A percentile compares a stretch with the other conserved stretches of the same genome.
Conservation (phyloP, 2,113 vertebrate species). For the Sterna hirundo region DNA sequence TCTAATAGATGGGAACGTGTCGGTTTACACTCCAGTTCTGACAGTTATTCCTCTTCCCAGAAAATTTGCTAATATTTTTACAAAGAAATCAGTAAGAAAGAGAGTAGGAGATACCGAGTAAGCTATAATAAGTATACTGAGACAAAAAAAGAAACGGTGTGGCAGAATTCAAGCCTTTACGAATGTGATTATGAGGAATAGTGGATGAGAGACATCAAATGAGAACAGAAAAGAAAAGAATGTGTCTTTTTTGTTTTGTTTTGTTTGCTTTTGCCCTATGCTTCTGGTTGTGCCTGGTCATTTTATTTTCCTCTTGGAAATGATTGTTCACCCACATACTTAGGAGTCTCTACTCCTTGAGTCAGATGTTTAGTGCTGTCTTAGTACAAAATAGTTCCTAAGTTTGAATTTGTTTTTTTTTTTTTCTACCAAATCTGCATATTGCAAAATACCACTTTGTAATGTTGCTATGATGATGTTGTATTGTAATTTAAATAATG, state of each 20-base stretch:
- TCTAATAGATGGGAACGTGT: conserved; percentile 53
- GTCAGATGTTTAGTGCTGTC: neutral
- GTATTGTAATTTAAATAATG: neutral
- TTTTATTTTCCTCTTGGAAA: neutral
- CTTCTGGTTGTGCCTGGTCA: neutral
- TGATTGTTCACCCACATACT: neutral
- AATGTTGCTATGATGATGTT: neutral
- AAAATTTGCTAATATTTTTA: conserved; percentile 1
- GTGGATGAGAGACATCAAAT: neutral
- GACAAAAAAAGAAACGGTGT: neutral
- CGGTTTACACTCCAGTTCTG: conserved; percentile 29
- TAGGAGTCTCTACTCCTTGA: neutral
- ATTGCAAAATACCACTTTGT: neutral
- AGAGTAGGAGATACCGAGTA: neutral
- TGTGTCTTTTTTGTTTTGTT: neutral
- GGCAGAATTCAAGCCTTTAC: neutral
- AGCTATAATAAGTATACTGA: neutral
- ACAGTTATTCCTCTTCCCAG: neutral
- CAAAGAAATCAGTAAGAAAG: neutral
- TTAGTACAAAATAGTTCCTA: neutral
- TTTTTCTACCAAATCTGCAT: neutral
- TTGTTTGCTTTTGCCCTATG: neutral
- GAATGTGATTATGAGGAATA: neutral
- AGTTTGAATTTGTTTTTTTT: neutral
- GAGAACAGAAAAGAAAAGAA: neutral